Base-by-base conservation (phyloP, 2,797 vertebrate species). In the Hemibagrus guttatus region DNA sequence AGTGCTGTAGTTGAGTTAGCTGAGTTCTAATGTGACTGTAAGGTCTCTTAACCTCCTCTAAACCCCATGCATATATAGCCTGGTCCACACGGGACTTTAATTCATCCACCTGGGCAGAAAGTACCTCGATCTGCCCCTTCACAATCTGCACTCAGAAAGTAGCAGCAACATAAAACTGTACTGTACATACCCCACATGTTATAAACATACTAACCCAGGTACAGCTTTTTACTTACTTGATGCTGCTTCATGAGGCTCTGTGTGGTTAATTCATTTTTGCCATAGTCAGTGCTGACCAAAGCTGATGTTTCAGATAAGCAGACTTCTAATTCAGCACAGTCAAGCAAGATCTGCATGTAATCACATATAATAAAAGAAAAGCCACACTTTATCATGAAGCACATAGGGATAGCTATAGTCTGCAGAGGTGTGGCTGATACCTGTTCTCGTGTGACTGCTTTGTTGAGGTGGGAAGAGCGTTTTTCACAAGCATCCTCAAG, bases 301-400 rank as follows among this genome's bases (percentile, higher is more conserved):
- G 90, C 91, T 74, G 93, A 87, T 26, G 93, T 95, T 92, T 97
- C 97, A 0, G 90, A 92, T 88, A 97, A 90, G 91, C 95, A 95
- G 90, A 90, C 92, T 91, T 97, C 97, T 89, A 98, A 92, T 89
- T 97, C 97, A 1, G 96, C 95, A 81, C 93, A 94, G 87, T 96
- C 96, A 88, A 96, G 91, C 91, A 97, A 93, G 90, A 96, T 95
- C 98, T 97, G 89, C 14, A 71, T 61, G 26, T 61, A 78, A 83
- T 79, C 42, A 83, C 54, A 46, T 6, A 78, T 26, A 83, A 66
- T 85, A 64, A 85, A 4, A 39, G 26, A 64, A 78, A 83, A 54
- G 16, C 3, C 52, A 59, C 16, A 72, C 42, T 72, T 72, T 39
- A 59, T 35, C n/a, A 82, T 5, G 19, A 88, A 42, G 78, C 42